Evolutionary conservation across 2,797 vertebrate genomes (phyloP).

Genomic region (Odontamblyopus rebecca): DNA sequence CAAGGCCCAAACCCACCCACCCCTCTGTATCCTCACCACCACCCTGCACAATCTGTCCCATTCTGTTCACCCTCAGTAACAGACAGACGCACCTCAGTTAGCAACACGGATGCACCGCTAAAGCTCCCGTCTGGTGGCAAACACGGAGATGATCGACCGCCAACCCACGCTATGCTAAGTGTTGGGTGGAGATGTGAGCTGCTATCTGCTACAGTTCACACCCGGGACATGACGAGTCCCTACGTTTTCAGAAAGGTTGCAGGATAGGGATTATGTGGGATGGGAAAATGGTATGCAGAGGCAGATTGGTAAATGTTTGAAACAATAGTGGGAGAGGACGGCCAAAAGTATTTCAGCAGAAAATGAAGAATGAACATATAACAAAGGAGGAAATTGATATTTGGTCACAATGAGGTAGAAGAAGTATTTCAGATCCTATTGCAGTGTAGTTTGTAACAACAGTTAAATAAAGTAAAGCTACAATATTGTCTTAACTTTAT

Average conservation of each 20-base stretch:
- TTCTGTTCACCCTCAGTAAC: slow-evolving; percentile 70
- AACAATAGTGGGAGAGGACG: neutral
- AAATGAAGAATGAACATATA: too few relatives aligned
- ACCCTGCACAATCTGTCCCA: slow-evolving; percentile 76
- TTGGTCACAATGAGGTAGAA: too few relatives aligned
- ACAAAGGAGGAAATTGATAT: too few relatives aligned
- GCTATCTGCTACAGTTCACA: slow-evolving; percentile 61
- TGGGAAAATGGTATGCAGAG: neutral
- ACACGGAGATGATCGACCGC: slow-evolving; percentile 66
- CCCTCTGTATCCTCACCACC: slow-evolving; percentile 15
- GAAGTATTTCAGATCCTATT: too few relatives aligned
- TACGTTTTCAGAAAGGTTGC: slow-evolving; percentile 24
- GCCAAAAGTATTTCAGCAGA: too few relatives aligned
- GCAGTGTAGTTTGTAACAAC: too few relatives aligned
- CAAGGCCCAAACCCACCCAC: slow-evolving; percentile 39
- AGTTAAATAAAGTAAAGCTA: too few relatives aligned
- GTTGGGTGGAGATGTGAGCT: slow-evolving; percentile 66
- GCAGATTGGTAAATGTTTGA: slow-evolving; percentile 6
- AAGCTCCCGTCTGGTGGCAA: slow-evolving; percentile 71
- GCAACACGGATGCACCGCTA: slow-evolving; percentile 67
- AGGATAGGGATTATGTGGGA: slow-evolving; percentile 5
- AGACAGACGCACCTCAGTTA: slow-evolving; percentile 73
- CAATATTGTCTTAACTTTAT: too few relatives aligned
- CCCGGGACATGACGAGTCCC: slow-evolving; percentile 48
- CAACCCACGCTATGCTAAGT: slow-evolving; percentile 56